A percentile compares a stretch with the other conserved stretches of the same genome.
Conservation (phyloP, 1,140 invertebrate genomes). For the Drosophila carrolli region DNA sequence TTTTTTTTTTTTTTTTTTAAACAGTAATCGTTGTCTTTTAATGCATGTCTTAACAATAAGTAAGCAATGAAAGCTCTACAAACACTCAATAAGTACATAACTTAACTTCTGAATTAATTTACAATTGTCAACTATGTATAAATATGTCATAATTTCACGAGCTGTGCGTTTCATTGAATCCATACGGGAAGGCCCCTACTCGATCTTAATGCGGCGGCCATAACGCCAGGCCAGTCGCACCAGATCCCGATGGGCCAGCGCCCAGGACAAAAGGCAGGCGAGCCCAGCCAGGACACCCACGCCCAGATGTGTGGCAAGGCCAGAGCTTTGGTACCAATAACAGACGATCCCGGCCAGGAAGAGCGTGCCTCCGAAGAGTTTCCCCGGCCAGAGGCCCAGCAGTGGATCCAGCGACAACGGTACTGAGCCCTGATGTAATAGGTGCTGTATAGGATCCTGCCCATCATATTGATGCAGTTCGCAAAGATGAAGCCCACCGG, state of each 20-base stretch:
- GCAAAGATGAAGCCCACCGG: conserved; percentile 97
- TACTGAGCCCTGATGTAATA: conserved; percentile 90
- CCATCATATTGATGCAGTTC: conserved; percentile 96
- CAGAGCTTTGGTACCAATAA: conserved; percentile 76
- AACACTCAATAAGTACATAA: conserved; percentile 35
- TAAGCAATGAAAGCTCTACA: conserved; percentile 32
- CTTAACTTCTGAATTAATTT: conserved; percentile 47
- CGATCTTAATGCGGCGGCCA: conserved; percentile 69
- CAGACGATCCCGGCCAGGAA: conserved; percentile 88
- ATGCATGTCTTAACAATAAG: conserved; percentile 51
- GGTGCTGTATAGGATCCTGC: conserved; percentile 91
- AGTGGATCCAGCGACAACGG: conserved; percentile 88
- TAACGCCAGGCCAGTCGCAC: conserved; percentile 84
- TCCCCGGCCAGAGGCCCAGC: conserved; percentile 89
- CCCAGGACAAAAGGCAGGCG: conserved; percentile 85
- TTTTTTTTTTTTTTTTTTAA: too few relatives aligned
- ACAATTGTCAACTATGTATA: conserved; percentile 43
- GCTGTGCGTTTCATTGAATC: conserved; percentile 23
- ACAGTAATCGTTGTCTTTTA: conserved; percentile 55
- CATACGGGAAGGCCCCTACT: conserved; percentile 14
- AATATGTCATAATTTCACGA: conserved; percentile 23
- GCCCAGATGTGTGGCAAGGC: conserved; percentile 51
- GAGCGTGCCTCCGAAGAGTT: conserved; percentile 87
- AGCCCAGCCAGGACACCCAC: conserved; percentile 61
- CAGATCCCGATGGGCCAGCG: conserved; percentile 89